Conservation (phyloP, 1,140 invertebrate genomes). For the Hormaphis cornu region DNA sequence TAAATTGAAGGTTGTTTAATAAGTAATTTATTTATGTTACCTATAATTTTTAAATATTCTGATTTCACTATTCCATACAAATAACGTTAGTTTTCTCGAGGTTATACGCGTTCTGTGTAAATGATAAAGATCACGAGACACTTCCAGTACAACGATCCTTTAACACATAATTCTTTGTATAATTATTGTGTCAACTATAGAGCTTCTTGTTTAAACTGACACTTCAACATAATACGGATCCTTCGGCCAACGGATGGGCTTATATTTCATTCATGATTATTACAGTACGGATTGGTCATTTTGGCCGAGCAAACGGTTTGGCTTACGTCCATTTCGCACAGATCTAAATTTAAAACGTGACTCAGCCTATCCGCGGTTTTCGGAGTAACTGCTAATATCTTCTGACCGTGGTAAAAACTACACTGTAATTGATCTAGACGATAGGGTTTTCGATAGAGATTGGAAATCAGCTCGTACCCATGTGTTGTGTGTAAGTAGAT, state of each 20-base stretch:
- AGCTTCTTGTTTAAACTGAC: not conserved
- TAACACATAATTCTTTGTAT: slow-evolving; percentile 16
- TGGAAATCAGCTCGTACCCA: not conserved
- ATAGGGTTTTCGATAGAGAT: not conserved
- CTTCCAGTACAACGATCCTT: not conserved
- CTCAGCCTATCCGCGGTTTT: not conserved
- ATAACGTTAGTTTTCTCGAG: not conserved
- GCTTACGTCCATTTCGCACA: slow-evolving; percentile 14
- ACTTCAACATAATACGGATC: not conserved
- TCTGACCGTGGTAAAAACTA: not conserved
- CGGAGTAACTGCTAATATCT: not conserved
- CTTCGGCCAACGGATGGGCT: slow-evolving; percentile 2
- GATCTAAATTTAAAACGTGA: slow-evolving; percentile 26
- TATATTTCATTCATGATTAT: slow-evolving; percentile 28
- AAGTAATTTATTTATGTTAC: no score
- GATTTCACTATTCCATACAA: no score
- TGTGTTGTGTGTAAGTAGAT: no score
- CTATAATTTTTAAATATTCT: no score
- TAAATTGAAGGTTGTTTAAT: no score
- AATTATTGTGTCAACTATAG: slow-evolving; percentile 2
- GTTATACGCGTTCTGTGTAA: not conserved
- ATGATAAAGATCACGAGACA: not conserved
- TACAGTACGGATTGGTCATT: slow-evolving; percentile 1
- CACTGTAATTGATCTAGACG: not conserved
- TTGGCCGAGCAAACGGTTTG: slow-evolving; percentile 1